Evolutionary conservation across 1,140 invertebrate genomes (phyloP).

Genomic region (Bombus confusus): DNA sequence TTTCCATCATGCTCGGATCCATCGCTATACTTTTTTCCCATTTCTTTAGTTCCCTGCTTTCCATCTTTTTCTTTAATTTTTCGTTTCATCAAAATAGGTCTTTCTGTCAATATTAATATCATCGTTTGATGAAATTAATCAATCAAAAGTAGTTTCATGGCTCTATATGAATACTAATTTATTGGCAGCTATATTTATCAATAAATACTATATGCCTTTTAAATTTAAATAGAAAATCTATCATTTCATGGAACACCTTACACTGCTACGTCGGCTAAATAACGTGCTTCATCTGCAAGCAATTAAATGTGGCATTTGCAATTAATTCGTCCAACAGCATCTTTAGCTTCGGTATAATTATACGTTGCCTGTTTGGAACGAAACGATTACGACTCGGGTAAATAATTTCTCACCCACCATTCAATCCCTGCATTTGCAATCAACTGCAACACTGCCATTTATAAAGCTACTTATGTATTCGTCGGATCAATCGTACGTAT

Average conservation of each 20-base stretch:
- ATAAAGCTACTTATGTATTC: not conserved
- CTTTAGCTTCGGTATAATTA: not conserved
- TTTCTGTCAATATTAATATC: not conserved
- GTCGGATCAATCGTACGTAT: constrained; percentile 1
- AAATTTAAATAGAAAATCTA: constrained; percentile 20
- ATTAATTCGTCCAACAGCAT: not conserved
- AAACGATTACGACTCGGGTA: not conserved
- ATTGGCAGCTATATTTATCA: constrained; percentile 34
- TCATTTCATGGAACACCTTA: not conserved
- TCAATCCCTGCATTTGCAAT: constrained; percentile 1
- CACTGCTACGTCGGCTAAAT: not conserved
- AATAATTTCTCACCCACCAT: not conserved
- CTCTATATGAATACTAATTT: constrained; percentile 1
- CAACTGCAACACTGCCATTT: not conserved
- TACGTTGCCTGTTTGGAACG: not conserved
- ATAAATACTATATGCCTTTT: constrained; percentile 25
- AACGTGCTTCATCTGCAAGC: not conserved
- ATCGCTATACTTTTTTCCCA: not conserved
- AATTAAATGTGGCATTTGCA: not conserved
- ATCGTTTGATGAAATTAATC: not conserved
- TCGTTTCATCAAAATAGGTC: not conserved
- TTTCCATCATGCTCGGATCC: not conserved
- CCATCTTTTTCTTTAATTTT: not conserved
- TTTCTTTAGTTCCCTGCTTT: not conserved
- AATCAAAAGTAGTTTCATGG: not conserved